Evolutionary conservation across 2,888 invertebrate species (phyloP), one percentile per base, ranked within the genome.

Genomic region (Asteroscopus sphinx): DNA sequence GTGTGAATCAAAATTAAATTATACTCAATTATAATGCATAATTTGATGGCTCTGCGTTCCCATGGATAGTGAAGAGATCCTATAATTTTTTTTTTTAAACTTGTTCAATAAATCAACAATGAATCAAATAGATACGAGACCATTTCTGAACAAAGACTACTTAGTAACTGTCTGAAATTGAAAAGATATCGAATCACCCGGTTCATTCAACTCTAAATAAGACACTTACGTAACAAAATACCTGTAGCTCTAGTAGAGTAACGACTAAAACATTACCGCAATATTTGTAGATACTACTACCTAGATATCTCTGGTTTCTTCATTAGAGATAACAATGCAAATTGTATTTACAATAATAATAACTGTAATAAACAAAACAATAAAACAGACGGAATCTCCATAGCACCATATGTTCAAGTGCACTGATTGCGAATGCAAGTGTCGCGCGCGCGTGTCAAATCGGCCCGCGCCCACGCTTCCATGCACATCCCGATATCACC

Each of bases 381-480:
- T 30, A 8, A 0, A 17, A 52, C 15, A 36, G 6, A 37, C 9
- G 42, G 42, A 30, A 49, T 63, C 74, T 74, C 72, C 54, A 61
- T 32, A 41, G 33, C 49, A 39, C 44, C 57, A 60, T 58, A 61
- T 80, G 81, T 73, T 63, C 79, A 65, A 68, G 45, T 59, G 74
- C 76, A 75, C 83, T 88, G 89, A 91, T 89, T 89, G 88, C 88
- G 76, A 88, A 85, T 83, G 83, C 87, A 85, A 87, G 86, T 87
- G 90, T 88, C 87, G 83, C 86, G 74, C 69, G 80, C 85, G 88
- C 91, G 88, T 92, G 89, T 91, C 91, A 88, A 91, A 93, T 92
- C 87, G 88, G 69, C 68, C 61, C 68, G 77, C 85, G 77, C 91
- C 89, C 89, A 91, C 90, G 82, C 86, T 12, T 49, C 49, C 60